These are phyloP conservation scores for Sarcophaga caerulescens DNA, from an alignment of 2,888 invertebrate species.

Conservation along the genomic window DNA sequence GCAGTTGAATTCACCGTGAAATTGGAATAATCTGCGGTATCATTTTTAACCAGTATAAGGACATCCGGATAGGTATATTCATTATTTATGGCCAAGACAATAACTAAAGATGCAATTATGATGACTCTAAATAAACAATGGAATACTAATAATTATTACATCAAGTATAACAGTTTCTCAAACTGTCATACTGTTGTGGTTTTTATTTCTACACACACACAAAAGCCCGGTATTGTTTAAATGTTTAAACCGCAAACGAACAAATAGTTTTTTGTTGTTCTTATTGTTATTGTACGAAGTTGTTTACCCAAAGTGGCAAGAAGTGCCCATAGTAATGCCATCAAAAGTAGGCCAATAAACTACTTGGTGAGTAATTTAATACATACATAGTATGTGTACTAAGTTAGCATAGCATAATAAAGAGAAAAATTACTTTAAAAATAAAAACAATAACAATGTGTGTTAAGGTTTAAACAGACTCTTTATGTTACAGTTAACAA, in stretches of 20 bases:
- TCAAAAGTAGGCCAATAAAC: slow-evolving; percentile 52
- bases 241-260: slow-evolving; percentile 23
- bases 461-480: slow-evolving; percentile 41
- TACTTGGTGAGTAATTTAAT: slow-evolving; percentile 47
- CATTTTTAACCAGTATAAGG: slow-evolving; percentile 68
- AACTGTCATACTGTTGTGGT: slow-evolving; percentile 33
- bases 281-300: slow-evolving; percentile 12
- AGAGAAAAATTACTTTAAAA: slow-evolving; percentile 1
- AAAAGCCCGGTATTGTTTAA: slow-evolving; percentile 24
- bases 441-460: slow-evolving; percentile 8
- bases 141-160: background rate
- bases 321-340: background rate
- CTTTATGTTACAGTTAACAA: background rate
- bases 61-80: slow-evolving; percentile 44
- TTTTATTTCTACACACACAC: background rate
- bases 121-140: slow-evolving; percentile 71
- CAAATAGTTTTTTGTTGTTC: slow-evolving; percentile 24
- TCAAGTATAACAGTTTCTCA: slow-evolving; percentile 24
- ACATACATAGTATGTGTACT: slow-evolving; percentile 1
- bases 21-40: slow-evolving; percentile 38
- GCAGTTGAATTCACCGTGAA: slow-evolving; percentile 59
- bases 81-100: slow-evolving; percentile 70
- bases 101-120: slow-evolving; percentile 72
- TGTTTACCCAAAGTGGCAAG: slow-evolving; percentile 26
- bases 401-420: background rate